phyloP scores from a whole-genome alignment of 2,797 vertebrate species.

The Artibeus lituratus region DNA sequence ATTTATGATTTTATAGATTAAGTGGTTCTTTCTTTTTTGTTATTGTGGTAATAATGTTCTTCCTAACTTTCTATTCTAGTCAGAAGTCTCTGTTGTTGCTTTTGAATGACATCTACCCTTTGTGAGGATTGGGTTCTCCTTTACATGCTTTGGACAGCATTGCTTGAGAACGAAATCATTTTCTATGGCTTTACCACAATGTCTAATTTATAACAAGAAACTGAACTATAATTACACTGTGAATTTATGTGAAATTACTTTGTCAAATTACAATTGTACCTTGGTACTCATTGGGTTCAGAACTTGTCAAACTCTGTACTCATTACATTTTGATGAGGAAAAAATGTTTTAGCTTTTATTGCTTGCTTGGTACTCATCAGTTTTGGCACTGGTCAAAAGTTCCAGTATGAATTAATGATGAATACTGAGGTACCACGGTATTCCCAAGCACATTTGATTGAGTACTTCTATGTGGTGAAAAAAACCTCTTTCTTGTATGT shows the following conservation, averaged over 20 bases:
- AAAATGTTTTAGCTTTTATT: not conserved
- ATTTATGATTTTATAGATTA: not conserved
- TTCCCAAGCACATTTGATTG: slow-evolving; percentile 35
- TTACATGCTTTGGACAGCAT: not conserved
- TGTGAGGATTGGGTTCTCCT: not conserved
- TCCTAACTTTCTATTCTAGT: not conserved
- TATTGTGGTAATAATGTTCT: not conserved
- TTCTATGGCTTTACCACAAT: slow-evolving; percentile 26
- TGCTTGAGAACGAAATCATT: slow-evolving; percentile 21
- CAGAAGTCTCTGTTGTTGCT: not conserved
- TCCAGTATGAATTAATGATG: not conserved
- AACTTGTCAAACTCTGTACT: not conserved
- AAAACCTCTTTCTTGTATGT: not conserved
- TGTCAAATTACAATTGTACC: not conserved
- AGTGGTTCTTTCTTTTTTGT: not conserved
- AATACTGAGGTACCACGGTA: not conserved
- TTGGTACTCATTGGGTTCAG: not conserved
- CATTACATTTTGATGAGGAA: not conserved
- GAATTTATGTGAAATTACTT: slow-evolving; percentile 43
- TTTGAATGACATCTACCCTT: not conserved
- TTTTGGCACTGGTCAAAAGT: not conserved
- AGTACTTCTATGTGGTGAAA: not conserved
- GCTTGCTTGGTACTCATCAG: not conserved
- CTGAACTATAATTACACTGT: not conserved
- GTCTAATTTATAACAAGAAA: slow-evolving; percentile 14